Conservation (phyloP, 2,113 vertebrate genomes). For the Zootoca vivipara region DNA sequence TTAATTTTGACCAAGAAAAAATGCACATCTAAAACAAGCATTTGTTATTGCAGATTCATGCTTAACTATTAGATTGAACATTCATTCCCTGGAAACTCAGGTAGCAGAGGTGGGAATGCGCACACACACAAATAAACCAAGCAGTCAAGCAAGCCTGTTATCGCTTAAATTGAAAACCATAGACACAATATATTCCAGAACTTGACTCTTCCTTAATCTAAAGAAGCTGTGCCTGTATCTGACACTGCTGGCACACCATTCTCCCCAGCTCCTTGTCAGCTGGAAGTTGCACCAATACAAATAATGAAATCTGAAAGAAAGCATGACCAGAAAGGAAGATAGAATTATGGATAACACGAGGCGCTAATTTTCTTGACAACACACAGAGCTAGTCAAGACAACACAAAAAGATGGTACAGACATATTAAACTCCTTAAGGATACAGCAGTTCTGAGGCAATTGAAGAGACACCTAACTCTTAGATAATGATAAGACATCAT, state of each 20-base stretch:
- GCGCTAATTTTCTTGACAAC: neutral
- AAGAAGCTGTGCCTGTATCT: neutral
- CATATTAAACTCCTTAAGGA: slow-evolving; percentile 32
- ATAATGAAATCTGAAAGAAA: rapidly evolving
- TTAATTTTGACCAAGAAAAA: neutral
- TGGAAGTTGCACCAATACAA: neutral
- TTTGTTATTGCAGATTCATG: neutral
- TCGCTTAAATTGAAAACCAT: neutral
- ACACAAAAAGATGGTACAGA: slow-evolving; percentile 8
- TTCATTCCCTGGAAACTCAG: neutral
- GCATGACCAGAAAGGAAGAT: slow-evolving; percentile 15
- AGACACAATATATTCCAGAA: neutral
- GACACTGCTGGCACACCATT: neutral
- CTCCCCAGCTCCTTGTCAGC: neutral
- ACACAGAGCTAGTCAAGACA: neutral
- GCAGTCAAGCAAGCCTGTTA: too few species aligned
- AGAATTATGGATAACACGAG: slow-evolving; percentile 22
- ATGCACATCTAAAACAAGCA: neutral
- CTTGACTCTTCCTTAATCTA: neutral
- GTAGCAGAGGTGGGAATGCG: neutral
- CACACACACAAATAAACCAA: neutral
- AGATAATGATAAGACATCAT: slow-evolving; percentile 74
- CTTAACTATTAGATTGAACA: neutral
- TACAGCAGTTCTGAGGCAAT: slow-evolving; percentile 54
- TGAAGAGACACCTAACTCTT: slow-evolving; percentile 56